phyloP scores from a whole-genome alignment of 2,797 vertebrate genomes.

The Liasis olivaceus region DNA sequence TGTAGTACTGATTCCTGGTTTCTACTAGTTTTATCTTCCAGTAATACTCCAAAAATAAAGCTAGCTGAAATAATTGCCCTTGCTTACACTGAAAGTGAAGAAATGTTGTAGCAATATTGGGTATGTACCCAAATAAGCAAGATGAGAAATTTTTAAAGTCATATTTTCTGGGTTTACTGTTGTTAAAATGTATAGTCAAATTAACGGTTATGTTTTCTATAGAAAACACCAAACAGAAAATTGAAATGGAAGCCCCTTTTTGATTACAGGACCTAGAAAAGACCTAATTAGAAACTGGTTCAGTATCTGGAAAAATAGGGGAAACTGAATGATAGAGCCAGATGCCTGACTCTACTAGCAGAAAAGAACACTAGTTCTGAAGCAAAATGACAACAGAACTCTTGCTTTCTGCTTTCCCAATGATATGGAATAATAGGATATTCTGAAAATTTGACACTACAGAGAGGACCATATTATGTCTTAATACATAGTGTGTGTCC shows the following conservation, averaged over 20 bases:
- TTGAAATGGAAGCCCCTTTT: slow-evolving; percentile 15
- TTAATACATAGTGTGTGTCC: slow-evolving; percentile 24
- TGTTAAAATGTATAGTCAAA: slow-evolving; percentile 52
- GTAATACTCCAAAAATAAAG: background rate
- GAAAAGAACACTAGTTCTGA: background rate
- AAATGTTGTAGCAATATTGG: slow-evolving; percentile 57
- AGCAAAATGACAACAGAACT: slow-evolving; percentile 21
- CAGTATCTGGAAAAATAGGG: background rate
- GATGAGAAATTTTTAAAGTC: slow-evolving; percentile 56
- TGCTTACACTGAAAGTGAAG: slow-evolving; percentile 33
- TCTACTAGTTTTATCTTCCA: background rate
- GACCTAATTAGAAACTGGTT: background rate
- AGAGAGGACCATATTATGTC: slow-evolving; percentile 8
- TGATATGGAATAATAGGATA: slow-evolving; percentile 31
- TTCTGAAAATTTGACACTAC: slow-evolving; percentile 7
- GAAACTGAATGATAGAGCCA: background rate
- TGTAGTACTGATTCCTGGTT: background rate
- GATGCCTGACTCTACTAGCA: background rate
- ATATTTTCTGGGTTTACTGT: slow-evolving; percentile 48
- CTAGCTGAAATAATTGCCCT: slow-evolving; percentile 38
- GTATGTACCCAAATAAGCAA: slow-evolving; percentile 41
- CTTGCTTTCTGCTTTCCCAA: slow-evolving; percentile 7
- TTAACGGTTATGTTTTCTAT: slow-evolving; percentile 47
- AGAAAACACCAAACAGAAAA: slow-evolving; percentile 31
- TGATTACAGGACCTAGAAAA: slow-evolving; percentile 11